Evolutionary conservation across 2,113 vertebrate genomes (phyloP).

Genomic region (Melospiza melodia): DNA sequence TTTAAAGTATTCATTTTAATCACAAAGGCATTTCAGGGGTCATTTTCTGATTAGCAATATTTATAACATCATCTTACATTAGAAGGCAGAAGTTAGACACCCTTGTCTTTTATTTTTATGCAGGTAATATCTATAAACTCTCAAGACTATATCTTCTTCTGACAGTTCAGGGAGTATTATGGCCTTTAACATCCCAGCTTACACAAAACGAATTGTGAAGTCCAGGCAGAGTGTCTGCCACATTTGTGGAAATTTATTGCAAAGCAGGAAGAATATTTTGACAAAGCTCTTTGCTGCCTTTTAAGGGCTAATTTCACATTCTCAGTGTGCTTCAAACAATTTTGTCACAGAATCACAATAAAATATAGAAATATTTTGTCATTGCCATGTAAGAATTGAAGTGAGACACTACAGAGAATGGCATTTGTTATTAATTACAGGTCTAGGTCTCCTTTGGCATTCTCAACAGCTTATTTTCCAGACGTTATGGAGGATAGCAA

Average conservation of each 20-base stretch:
- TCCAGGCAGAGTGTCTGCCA: neutral
- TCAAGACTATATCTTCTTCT: neutral
- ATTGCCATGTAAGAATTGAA: neutral
- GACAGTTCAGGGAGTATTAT: neutral
- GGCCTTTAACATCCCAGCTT: neutral
- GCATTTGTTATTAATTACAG: neutral
- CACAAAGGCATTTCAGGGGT: neutral
- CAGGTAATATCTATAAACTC: neutral
- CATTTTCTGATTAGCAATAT: neutral
- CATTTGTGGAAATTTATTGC: neutral
- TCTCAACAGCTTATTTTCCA: neutral
- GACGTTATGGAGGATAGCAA: neutral
- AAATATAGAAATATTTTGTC: neutral
- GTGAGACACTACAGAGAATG: neutral
- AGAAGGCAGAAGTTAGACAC: neutral
- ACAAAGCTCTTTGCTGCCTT: neutral
- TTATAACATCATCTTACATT: neutral
- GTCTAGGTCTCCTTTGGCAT: neutral
- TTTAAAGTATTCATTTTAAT: neutral
- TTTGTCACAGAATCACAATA: neutral
- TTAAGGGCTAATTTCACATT: neutral
- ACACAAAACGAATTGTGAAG: neutral
- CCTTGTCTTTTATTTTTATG: neutral
- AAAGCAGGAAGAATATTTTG: neutral
- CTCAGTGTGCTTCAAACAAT: neutral